Conservation (phyloP, 2,797 vertebrate species). For the Poecilia picta region DNA sequence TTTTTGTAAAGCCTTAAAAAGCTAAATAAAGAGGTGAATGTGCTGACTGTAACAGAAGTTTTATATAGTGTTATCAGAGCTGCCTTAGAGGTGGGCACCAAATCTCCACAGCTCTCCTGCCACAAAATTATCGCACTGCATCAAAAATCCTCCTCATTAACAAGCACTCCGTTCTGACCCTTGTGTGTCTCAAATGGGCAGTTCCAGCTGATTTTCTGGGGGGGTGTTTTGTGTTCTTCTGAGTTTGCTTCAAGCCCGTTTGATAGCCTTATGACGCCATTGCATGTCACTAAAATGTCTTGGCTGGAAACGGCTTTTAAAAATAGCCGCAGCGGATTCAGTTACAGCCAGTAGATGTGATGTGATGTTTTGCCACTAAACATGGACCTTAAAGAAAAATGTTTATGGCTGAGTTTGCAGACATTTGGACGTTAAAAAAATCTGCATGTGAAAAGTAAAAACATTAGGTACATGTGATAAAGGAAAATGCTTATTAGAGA, state of each 20-base stretch:
- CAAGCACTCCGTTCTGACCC: conserved; percentile 14
- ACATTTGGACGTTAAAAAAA: neutral
- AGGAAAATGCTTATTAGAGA: neutral
- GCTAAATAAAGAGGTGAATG: conserved; percentile 64
- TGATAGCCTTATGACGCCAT: conserved; percentile 71
- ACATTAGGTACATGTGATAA: neutral
- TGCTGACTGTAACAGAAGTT: conserved; percentile 74
- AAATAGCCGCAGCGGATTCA: conserved; percentile 82
- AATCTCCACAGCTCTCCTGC: conserved; percentile 51
- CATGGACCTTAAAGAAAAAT: conserved; percentile 64
- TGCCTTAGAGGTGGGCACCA: conserved; percentile 49
- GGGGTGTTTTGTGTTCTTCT: conserved; percentile 47
- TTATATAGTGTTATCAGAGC: conserved; percentile 74
- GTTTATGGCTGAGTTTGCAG: conserved; percentile 20
- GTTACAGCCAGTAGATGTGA: conserved; percentile 81
- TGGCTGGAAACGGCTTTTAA: conserved; percentile 80
- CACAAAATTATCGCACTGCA: conserved; percentile 57
- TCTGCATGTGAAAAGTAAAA: neutral
- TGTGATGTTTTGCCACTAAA: conserved; percentile 78
- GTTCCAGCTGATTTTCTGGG: conserved; percentile 34
- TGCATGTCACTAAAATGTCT: conserved; percentile 88
- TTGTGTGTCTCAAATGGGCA: conserved; percentile 36
- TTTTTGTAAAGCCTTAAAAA: neutral
- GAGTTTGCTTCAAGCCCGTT: conserved; percentile 48
- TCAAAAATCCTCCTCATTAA: conserved; percentile 8